Evolutionary conservation across 2,888 invertebrate species (phyloP).

Genomic region (Bruchidius siliquastri): DNA sequence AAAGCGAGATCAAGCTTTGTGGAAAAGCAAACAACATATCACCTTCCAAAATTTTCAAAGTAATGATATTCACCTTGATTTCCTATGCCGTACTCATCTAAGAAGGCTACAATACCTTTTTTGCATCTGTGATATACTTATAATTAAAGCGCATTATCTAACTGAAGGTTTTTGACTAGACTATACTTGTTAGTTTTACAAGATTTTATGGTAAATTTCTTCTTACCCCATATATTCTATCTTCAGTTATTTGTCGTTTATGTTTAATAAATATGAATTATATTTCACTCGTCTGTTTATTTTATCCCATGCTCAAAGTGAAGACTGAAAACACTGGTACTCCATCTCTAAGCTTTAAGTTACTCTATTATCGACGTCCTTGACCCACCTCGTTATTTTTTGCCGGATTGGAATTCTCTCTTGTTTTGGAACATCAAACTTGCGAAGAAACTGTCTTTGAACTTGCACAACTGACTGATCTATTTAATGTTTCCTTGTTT

Average conservation of each 20-base stretch:
- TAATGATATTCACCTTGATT: conserved; percentile 12
- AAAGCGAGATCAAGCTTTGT: conserved; percentile 65
- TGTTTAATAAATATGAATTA: neutral
- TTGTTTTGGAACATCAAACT: too few species aligned
- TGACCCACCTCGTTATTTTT: too few species aligned
- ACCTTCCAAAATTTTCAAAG: conserved; percentile 14
- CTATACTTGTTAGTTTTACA: neutral
- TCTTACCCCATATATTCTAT: neutral
- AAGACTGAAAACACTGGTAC: too few species aligned
- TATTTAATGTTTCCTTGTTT: too few species aligned
- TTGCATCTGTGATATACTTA: neutral
- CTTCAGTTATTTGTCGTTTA: conserved; percentile 8
- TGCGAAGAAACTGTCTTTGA: too few species aligned
- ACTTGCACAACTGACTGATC: too few species aligned
- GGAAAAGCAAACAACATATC: conserved; percentile 47
- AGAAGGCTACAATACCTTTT: neutral
- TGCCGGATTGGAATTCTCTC: too few species aligned
- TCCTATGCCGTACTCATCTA: conserved; percentile 10
- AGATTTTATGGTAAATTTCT: neutral
- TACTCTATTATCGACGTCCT: too few species aligned
- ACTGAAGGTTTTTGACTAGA: neutral
- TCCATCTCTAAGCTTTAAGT: too few species aligned
- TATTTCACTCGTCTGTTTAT: neutral
- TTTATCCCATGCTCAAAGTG: neutral
- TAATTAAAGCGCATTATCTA: neutral